Evolutionary conservation across 1,140 invertebrate species (phyloP).

Genomic region (Coenobita brevimanus): DNA sequence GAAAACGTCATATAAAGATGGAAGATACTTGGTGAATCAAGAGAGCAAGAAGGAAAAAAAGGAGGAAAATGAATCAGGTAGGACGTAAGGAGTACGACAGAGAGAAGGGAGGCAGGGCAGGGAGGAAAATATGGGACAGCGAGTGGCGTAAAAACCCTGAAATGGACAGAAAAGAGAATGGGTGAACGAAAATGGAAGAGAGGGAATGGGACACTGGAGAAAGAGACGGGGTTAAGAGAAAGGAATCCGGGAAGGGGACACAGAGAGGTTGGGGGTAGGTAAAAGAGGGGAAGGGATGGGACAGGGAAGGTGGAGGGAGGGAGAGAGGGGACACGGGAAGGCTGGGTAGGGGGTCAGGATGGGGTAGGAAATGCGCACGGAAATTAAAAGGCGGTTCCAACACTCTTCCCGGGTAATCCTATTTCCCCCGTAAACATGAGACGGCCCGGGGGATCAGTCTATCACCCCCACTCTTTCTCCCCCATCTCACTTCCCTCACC

Average conservation of each 20-base stretch:
- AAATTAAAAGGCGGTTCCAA: slow-evolving; percentile 59
- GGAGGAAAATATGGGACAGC: not conserved
- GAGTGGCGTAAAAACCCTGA: too few relatives aligned
- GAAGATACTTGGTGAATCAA: too few relatives aligned
- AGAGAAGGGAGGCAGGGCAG: not conserved
- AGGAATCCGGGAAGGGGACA: not conserved
- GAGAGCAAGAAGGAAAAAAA: too few relatives aligned
- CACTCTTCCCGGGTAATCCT: slow-evolving; percentile 58
- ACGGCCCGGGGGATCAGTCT: slow-evolving; percentile 33
- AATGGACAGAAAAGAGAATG: too few relatives aligned
- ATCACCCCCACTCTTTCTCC: not conserved
- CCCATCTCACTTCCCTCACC: slow-evolving; percentile 9
- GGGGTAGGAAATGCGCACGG: slow-evolving; percentile 53
- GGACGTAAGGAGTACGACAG: not conserved
- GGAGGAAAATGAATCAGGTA: too few relatives aligned
- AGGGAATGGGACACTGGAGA: not conserved
- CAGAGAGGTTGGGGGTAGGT: too few relatives aligned
- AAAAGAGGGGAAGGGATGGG: not conserved
- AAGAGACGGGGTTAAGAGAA: not conserved
- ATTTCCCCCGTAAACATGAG: slow-evolving; percentile 67
- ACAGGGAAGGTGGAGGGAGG: not conserved
- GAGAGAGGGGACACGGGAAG: not conserved
- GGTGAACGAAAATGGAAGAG: not conserved
- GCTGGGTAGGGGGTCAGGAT: too few relatives aligned
- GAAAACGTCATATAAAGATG: too few relatives aligned